Evolutionary conservation across 2,888 invertebrate species (phyloP).

Genomic region (Tenthredo mesomela): DNA sequence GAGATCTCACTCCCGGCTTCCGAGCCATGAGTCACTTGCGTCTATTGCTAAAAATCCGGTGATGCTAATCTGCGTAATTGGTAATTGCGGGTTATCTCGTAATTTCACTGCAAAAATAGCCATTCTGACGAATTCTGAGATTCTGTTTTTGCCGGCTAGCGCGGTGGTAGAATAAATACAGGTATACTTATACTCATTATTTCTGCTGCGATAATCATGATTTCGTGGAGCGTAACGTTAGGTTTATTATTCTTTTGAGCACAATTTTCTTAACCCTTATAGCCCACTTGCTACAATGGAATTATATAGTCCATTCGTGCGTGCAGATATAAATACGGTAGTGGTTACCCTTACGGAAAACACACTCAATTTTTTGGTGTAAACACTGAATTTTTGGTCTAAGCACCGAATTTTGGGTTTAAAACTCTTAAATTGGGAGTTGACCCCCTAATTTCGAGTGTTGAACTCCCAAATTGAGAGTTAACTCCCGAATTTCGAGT

Average conservation of each 20-base stretch:
- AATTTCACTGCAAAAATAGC: background rate
- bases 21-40: slow-evolving; percentile 17
- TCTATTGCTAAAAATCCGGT: background rate
- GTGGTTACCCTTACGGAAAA: too few species aligned
- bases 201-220: background rate
- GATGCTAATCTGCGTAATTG: background rate
- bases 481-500: too few species aligned
- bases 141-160: background rate
- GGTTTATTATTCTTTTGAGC: background rate
- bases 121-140: background rate
- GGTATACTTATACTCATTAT: background rate
- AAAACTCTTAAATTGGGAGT: too few species aligned
- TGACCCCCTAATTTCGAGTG: too few species aligned
- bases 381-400: too few species aligned
- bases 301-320: slow-evolving; percentile 22
- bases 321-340: slow-evolving; percentile 1
- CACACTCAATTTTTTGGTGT: too few species aligned
- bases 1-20: background rate
- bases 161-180: background rate
- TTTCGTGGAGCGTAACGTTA: background rate
- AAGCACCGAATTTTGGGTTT: too few species aligned
- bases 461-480: too few species aligned
- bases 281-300: background rate
- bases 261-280: background rate
- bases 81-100: background rate